Conservation (phyloP, 2,888 invertebrate genomes). For the Drosophila nr. perissopoda region DNA sequence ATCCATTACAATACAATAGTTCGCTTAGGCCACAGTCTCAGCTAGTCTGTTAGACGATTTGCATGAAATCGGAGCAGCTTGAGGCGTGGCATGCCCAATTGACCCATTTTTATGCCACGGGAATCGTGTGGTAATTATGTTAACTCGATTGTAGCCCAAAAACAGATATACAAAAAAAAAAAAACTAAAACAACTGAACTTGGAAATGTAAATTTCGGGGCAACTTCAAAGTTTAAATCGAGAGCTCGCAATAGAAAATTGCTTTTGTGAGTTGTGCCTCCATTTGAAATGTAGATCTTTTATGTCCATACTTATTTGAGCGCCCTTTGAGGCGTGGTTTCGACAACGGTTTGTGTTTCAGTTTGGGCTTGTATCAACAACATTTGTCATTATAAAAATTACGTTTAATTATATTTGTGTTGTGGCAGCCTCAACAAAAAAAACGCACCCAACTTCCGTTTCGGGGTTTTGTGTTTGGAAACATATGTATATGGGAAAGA, state of each 20-base stretch:
- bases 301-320: background rate
- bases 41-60: constrained; percentile 26
- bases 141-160: background rate
- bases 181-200: background rate
- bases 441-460: constrained; percentile 77
- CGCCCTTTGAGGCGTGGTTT: constrained; percentile 30
- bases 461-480: constrained; percentile 16
- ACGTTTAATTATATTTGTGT: constrained; percentile 77
- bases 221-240: constrained; percentile 35
- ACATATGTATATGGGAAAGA: background rate
- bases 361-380: constrained; percentile 12
- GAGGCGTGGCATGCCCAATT: constrained; percentile 53
- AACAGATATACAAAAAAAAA: background rate
- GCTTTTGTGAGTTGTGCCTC: constrained; percentile 47
- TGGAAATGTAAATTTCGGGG: constrained; percentile 20
- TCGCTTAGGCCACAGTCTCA: constrained; percentile 14
- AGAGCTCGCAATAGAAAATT: constrained; percentile 27
- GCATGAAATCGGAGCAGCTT: constrained; percentile 30
- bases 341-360: background rate
- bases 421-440: constrained; percentile 44
- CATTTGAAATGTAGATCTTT: constrained; percentile 13
- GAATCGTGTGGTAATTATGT: constrained; percentile 55
- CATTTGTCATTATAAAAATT: constrained; percentile 80
- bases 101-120: constrained; percentile 17
- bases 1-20: constrained; percentile 62